A percentile compares a stretch with the other conserved stretches of the same genome.
These are phyloP conservation scores for Apus apus DNA, from an alignment of 2,113 vertebrate species.

Conservation along the genomic window DNA sequence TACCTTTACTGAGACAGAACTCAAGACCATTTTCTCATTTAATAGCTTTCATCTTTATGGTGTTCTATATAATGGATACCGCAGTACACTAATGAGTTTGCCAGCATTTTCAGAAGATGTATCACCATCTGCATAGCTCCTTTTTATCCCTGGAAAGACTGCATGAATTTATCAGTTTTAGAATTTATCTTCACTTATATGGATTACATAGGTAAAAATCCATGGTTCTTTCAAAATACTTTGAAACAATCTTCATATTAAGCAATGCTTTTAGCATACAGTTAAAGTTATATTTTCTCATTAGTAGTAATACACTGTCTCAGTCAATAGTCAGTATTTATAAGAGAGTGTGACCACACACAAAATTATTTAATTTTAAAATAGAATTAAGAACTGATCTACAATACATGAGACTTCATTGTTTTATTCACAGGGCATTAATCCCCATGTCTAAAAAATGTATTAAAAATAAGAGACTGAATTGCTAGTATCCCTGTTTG, in stretches of 20 bases:
- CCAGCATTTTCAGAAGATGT: slow-evolving; percentile 42
- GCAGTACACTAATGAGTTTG: slow-evolving; percentile 63
- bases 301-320: background rate
- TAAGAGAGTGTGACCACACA: background rate
- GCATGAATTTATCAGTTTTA: slow-evolving; percentile 26
- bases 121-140: slow-evolving; percentile 25
- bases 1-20: slow-evolving; percentile 36
- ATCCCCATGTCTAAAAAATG: background rate
- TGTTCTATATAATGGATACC: slow-evolving; percentile 61
- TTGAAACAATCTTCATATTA: background rate
- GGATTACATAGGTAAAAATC: slow-evolving; percentile 2
- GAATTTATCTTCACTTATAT: slow-evolving; percentile 30
- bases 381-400: background rate
- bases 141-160: slow-evolving; percentile 11
- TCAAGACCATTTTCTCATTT: slow-evolving; percentile 65
- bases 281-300: background rate
- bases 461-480: background rate
- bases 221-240: background rate
- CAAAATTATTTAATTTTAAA: slow-evolving; percentile 1
- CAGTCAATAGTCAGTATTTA: background rate
- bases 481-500: background rate
- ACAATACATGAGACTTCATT: background rate
- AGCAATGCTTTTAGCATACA: background rate
- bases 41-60: slow-evolving; percentile 59
- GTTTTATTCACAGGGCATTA: slow-evolving; percentile 20